These are phyloP conservation scores for Etheostoma perlongum DNA, from an alignment of 2,797 vertebrate genomes.

Conservation along the genomic window DNA sequence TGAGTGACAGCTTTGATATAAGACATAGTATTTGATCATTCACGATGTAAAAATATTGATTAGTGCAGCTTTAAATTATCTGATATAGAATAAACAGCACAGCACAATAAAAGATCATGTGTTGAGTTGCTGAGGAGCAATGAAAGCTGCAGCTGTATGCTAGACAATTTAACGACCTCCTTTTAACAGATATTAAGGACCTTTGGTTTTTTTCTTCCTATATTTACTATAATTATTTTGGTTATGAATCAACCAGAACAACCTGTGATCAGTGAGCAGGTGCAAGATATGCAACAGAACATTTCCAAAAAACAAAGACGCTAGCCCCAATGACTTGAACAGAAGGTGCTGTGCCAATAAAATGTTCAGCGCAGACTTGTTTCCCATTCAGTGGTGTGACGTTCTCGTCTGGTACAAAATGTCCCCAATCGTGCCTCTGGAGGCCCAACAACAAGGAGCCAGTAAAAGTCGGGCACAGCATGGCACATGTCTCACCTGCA, in stretches of 20 bases:
- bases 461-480: slow-evolving; percentile 27
- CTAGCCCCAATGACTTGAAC: neutral
- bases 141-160: neutral
- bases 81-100: neutral
- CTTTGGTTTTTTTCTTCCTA: neutral
- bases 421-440: slow-evolving; percentile 34
- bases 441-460: slow-evolving; percentile 29
- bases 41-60: neutral
- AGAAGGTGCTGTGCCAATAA: slow-evolving; percentile 17
- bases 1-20: neutral
- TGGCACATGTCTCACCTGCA: slow-evolving; percentile 21
- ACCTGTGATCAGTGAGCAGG: slow-evolving; percentile 13
- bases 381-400: slow-evolving; percentile 9
- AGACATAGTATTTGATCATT: too few relatives aligned
- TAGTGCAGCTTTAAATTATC: neutral
- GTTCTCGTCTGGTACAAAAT: slow-evolving; percentile 49
- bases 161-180: neutral
- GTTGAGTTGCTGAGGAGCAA: neutral
- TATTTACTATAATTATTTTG: slow-evolving; percentile 2
- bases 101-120: neutral
- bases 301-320: slow-evolving; percentile 12
- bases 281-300: neutral
- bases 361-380: slow-evolving; percentile 14
- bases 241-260: slow-evolving; percentile 6
- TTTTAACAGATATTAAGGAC: neutral